Base-by-base conservation (phyloP, 2,888 invertebrate species). In the Eristalis intricaria region DNA sequence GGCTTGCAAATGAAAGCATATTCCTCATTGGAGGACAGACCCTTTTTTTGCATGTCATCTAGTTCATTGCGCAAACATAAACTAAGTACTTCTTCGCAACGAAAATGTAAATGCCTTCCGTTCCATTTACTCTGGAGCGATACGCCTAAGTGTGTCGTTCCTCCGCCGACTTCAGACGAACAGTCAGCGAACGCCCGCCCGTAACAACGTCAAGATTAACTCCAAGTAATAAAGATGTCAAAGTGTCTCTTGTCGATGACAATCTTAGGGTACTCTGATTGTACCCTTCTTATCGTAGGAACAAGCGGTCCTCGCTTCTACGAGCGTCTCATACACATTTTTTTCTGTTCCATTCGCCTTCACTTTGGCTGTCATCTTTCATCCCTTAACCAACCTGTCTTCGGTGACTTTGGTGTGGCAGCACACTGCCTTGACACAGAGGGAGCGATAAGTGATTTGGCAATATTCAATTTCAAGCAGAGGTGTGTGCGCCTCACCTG, bases 361-460 rank as follows among this genome's bases (percentile, higher is more conserved):
- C 74, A 50, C 78, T 78, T 19, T 29, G 22, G 74, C 70, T 86
- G 83, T 78, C 86, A 86, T 83, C 74, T 77, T 70, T 76, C 76
- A 86, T 83, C 64, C 66, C 66, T 35, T 64, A 71, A 86, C 82
- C 85, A 74, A 50, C 50, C 64, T 61, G 32, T 77, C 19, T 63
- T 32, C 50, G 23, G 29, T 63, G 66, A 40, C 32, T 66, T 40
- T 63, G 35, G 66, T 38, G 58, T 32, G 56, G 58, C 75, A 86
- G 83, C 86, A 83, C 50, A 79, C 74, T 78, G 78, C 75, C 40
- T 50, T 87, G 83, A 87, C 86, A 86, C 70, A 58, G 2, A 8
- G 50, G 50, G 66, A 73, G 65, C 78, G 64, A 77, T 82, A 82
- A 82, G 26, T 82, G 70, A 82, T 70, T 74, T 78, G 68, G 43